Evolutionary conservation across 2,797 vertebrate genomes (phyloP), one percentile per base, ranked within the genome.

Genomic region (Lepus townsendii): DNA sequence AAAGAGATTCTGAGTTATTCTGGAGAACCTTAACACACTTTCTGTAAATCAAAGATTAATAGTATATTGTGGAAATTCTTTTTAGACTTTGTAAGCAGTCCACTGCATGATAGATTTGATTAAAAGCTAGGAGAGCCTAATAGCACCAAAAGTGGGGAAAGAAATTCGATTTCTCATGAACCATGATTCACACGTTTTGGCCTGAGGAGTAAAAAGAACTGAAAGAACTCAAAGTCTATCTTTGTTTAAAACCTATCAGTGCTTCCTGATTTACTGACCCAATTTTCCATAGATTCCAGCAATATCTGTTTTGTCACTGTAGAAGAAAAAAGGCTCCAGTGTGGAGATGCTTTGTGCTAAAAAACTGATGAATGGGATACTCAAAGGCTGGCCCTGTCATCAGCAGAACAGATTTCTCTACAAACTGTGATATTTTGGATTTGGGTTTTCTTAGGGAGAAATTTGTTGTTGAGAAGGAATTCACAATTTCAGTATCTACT

Each of bases 211-310:
- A 47, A 88, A 60, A 95, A 65, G 2, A 8, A 72, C 63, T 68
- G 72, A 90, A 93, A 78, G 42, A 77, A 84, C 17, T 94, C n/a
- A 88, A 96, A 93, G 24, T 75, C 72, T 54, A 78, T 93, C 76
- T 91, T 92, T 88, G 65, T 65, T 93, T 90, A 92, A 96, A 93
- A 83, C 26, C 91, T 60, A 86, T 57, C 62, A 80, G 26, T 71
- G 65, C 66, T 95, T 90, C 47, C 69, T 93, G 90, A 94, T 96
- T 95, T 92, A 96, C 77, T 30, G 94, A 83, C 24, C 54, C 88
- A 95, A 88, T 95, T 85, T 94, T 68, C 80, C 65, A 85, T 35
- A 93, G 88, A 92, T 83, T 89, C 57, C 26, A 89, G 38, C 14
- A 90, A 57, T 42, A 95, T 96, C 83, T 91, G 65, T 95, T 95